Evolutionary conservation across 2,113 vertebrate genomes (phyloP).

Genomic region (Orientallactaga bullata): DNA sequence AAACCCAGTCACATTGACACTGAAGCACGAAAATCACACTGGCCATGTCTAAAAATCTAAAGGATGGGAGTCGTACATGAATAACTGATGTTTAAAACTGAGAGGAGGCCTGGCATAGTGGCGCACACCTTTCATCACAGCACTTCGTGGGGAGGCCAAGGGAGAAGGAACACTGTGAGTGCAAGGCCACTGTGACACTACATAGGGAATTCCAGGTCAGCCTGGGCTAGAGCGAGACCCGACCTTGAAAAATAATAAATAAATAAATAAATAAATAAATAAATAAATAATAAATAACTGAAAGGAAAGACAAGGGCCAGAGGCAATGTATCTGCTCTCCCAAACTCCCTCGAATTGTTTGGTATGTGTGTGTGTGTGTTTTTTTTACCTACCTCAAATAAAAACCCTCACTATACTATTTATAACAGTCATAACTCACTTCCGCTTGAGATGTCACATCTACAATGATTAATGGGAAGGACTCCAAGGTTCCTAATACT

Average conservation of each 20-base stretch:
- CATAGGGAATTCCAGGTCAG: too few species aligned
- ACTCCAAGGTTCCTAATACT: slow-evolving; percentile 26
- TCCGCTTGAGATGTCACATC: slow-evolving; percentile 51
- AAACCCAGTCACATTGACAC: neutral
- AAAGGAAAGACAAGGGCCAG: slow-evolving; percentile 4
- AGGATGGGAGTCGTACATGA: neutral
- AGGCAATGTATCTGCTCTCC: neutral
- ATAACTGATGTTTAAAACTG: slow-evolving; percentile 39
- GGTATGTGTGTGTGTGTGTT: too few species aligned
- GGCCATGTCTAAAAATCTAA: neutral
- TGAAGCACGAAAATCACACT: neutral
- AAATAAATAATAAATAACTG: neutral
- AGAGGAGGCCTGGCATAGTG: neutral
- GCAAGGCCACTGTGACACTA: too few species aligned
- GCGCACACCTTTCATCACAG: too few species aligned
- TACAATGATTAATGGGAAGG: slow-evolving; percentile 70
- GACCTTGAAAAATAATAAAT: too few species aligned
- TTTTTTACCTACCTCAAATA: slow-evolving; percentile 41
- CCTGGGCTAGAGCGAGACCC: too few species aligned
- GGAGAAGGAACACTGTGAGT: too few species aligned
- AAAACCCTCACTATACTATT: slow-evolving; percentile 42
- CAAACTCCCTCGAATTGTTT: neutral
- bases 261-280: too few species aligned
- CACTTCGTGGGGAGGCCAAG: too few species aligned
- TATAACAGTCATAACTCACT: slow-evolving; percentile 36